A percentile compares a stretch with the other conserved stretches of the same genome.
These are phyloP conservation scores for Nesometra sesokonis DNA, from an alignment of 35 echinoderm and acorn worm genomes.

Conservation along the genomic window DNA sequence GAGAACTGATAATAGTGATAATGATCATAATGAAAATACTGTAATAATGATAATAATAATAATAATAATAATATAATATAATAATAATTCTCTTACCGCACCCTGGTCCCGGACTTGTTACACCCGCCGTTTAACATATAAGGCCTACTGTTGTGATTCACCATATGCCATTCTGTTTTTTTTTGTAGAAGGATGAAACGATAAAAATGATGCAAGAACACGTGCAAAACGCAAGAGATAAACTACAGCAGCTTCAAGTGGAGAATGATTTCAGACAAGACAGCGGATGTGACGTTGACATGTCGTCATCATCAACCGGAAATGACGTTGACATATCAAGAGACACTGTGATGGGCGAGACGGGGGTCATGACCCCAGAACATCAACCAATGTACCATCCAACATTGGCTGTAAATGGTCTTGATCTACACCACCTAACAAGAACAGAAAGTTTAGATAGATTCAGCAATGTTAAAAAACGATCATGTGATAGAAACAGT, in stretches of 20 bases:
- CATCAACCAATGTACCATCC: neutral
- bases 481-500: conserved; percentile 40
- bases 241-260: conserved; percentile 53
- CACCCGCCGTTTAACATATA: no score
- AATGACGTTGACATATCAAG: conserved; percentile 24
- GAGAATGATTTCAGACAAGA: conserved; percentile 58
- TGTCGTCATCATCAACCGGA: conserved; percentile 72
- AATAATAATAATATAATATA: no score
- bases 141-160: no score
- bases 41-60: no score
- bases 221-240: conserved; percentile 68
- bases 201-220: conserved; percentile 73
- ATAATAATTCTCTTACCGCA: no score
- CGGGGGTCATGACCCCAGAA: neutral
- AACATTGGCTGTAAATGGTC: neutral
- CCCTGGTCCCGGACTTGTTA: no score
- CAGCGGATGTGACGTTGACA: conserved; percentile 91
- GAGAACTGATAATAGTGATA: no score
- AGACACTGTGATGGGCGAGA: neutral
- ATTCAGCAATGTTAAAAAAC: conserved; percentile 6
- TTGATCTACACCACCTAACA: neutral
- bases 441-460: neutral
- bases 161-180: no score
- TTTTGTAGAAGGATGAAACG: conserved; percentile 68
- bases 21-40: no score